Base-by-base conservation (phyloP, 2,888 invertebrate species). In the Lamellibrachia satsuma region DNA sequence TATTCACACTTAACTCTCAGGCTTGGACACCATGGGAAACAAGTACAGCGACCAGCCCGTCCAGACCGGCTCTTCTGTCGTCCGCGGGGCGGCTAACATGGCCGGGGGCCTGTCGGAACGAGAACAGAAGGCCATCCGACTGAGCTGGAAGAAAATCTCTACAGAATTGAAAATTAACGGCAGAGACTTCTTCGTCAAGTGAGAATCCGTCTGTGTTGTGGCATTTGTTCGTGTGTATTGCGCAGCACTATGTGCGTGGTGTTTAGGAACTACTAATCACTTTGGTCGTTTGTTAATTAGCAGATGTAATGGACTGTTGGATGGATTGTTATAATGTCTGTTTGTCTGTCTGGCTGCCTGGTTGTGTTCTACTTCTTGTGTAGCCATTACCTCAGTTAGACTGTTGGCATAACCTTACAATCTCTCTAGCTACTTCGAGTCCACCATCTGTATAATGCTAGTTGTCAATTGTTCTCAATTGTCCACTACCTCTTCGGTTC, bases 171-270 rank as follows among this genome's bases (percentile, higher is more conserved):
- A 91, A n/a, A 57, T 52, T 39, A 91, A 91, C 91, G 91, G 91
- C 52, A 91, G 91, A 57, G 52, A 91, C 55, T 91, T 91, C 91
- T 91, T 91, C 55, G 55, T 91, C 52, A 91, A 91, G 91, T 91
- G 39, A 55, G 91, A 55, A 52, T 51, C 3, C n/a, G 6, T 75
- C 4, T 15, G 6, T 75, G 75, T 22, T 22, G 75, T 6, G 75
- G 75, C 75, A 15, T 22, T 75, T 22, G 75, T 75, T 11, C 75
- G 15, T 75, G 75, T 75, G 75, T n/a, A 6, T n/a, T 22, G 75
- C 3, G n/a, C 22, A 15, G 55, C 55, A 55, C 2, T 55, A 9
- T 55, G 15, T 75, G 75, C 75, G n/a, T 6, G 11, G 15, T 22
- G 22, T 75, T 75, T 39, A 39, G 39, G 1, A 39, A 39, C 39